phyloP scores from a whole-genome alignment of 1,140 invertebrate species.

The Drosophila repleta region DNA sequence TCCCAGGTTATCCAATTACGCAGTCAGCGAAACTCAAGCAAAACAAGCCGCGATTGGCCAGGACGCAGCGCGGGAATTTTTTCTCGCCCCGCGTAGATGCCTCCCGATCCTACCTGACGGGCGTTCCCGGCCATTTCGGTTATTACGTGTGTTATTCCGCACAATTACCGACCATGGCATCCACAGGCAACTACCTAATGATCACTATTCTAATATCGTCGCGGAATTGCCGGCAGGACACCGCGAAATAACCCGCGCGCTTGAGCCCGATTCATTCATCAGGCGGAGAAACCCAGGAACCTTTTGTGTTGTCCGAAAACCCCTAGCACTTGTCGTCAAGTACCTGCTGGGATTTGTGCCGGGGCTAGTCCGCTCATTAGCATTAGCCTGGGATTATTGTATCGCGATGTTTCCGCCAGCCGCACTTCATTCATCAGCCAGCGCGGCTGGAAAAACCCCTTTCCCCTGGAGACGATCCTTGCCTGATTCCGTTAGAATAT shows the following conservation, averaged over 20 bases:
- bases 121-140: slow-evolving; percentile 59
- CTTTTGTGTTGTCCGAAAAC: not conserved
- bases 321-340: slow-evolving; percentile 57
- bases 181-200: slow-evolving; percentile 60
- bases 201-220: slow-evolving; percentile 44
- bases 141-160: slow-evolving; percentile 81
- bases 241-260: slow-evolving; percentile 51
- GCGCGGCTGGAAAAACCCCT: slow-evolving; percentile 62
- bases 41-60: slow-evolving; percentile 52
- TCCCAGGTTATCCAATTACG: slow-evolving; percentile 82
- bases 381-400: slow-evolving; percentile 51
- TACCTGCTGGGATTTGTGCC: slow-evolving; percentile 54
- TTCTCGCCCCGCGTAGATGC: slow-evolving; percentile 4
- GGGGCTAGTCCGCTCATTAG: slow-evolving; percentile 69
- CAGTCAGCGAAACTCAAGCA: slow-evolving; percentile 80
- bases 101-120: slow-evolving; percentile 54
- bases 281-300: slow-evolving; percentile 36
- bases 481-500: slow-evolving; percentile 43
- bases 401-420: slow-evolving; percentile 32
- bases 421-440: slow-evolving; percentile 57
- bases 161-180: slow-evolving; percentile 58
- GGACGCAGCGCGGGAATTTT: slow-evolving; percentile 49
- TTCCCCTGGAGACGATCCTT: slow-evolving; percentile 13
- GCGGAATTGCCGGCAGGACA: slow-evolving; percentile 62
- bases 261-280: slow-evolving; percentile 68